Base-by-base conservation (phyloP, 1,140 invertebrate species). In the Neodiprion pinetum region DNA sequence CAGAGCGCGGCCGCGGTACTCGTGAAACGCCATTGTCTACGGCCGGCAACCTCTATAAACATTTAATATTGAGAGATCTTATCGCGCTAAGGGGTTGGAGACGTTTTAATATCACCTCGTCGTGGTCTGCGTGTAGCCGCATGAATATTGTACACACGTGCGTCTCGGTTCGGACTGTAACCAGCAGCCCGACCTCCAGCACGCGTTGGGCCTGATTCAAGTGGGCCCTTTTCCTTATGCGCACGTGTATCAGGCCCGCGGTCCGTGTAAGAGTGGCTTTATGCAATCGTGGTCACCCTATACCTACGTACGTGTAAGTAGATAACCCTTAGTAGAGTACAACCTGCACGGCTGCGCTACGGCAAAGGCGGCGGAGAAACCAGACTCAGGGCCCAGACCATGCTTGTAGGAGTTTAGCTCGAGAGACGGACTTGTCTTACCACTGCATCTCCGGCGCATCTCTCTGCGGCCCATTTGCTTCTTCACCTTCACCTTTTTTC, bases 51-150 rank as follows among this genome's bases (percentile, higher is more conserved):
- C 67, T 23, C 67, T 69, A 69, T 69, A 69, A 69, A 69, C 67
- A 69, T 69, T 69, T 69, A 69, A 69, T 69, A 69, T 69, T 69
- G 67, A 69, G 67, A 69, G 67, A 69, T 69, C 67, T 12, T 69
- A 69, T 69, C 67, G 67, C 48, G 49, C 69, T 48, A 61, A 81
- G 80, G 79, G 80, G 80, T 81, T 81, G 79, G 80, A 69, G 67
- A 69, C 67, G 67, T 69, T 69, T 69, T 69, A 69, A 69, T 69
- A 69, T 69, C 67, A 69, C 40, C 67, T 69, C 23, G 67, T 14
- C 40, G 67, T 69, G 21, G 67, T 69, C 67, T 47, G 67, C 67
- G 21, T 69, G 67, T 69, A 69, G 21, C 67, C 12, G 14, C 67
- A 10, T 69, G 67, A 69, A 69, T 69, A 69, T 69, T 69, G 67